phyloP scores from a whole-genome alignment of 2,113 vertebrate species.

The Uropsilus gracilis region DNA sequence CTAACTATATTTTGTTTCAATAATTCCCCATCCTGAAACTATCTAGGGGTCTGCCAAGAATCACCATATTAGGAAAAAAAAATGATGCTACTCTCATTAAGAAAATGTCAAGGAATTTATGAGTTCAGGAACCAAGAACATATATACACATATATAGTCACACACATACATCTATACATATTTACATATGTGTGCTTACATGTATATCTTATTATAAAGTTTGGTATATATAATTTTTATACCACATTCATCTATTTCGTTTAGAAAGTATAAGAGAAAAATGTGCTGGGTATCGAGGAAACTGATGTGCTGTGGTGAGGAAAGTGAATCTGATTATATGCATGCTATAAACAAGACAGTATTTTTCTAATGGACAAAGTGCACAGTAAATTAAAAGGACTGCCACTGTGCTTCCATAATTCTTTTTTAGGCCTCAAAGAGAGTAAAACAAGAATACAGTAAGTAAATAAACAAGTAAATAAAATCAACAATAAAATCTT shows the following conservation, averaged over 20 bases:
- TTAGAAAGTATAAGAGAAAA: background rate
- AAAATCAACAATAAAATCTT: constrained; percentile 76
- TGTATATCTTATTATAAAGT: too few relatives aligned
- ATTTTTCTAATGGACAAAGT: constrained; percentile 63
- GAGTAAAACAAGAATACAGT: constrained; percentile 62
- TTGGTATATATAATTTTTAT: background rate
- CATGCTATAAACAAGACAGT: constrained; percentile 21
- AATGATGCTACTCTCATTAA: background rate
- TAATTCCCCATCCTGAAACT: background rate
- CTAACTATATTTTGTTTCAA: background rate
- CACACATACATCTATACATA: too few relatives aligned
- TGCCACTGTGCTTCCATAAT: constrained; percentile 60
- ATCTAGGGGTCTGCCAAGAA: background rate
- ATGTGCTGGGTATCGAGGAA: background rate
- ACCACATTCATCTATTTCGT: background rate
- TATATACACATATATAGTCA: too few relatives aligned
- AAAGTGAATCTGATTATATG: constrained; percentile 16
- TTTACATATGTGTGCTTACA: too few relatives aligned
- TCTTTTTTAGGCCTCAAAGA: constrained; percentile 55
- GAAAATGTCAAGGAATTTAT: background rate
- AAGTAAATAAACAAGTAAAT: constrained; percentile 80
- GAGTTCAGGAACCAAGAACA: too few relatives aligned
- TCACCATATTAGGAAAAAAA: background rate
- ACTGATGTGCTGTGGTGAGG: background rate
- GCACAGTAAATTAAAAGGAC: constrained; percentile 45